A percentile compares a stretch with the other conserved stretches of the same genome.
phyloP scores from a whole-genome alignment of 2,797 vertebrate genomes.

The Halcyon chelicuti region DNA sequence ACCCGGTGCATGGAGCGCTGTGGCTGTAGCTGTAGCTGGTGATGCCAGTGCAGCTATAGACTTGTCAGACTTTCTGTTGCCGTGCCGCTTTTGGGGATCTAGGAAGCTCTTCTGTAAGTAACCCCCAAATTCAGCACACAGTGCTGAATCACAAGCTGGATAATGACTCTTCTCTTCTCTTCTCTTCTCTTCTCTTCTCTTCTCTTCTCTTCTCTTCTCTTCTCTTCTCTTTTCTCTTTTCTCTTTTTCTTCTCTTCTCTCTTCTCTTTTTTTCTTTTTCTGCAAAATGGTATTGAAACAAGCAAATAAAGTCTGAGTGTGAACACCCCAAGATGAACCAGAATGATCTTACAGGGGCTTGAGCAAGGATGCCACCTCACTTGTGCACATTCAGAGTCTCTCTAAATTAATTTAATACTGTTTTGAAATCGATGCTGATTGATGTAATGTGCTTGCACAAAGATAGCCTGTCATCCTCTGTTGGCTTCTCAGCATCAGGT shows the following conservation, averaged over 20 bases:
- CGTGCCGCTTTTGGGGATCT: background rate
- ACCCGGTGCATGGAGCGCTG: rapidly evolving
- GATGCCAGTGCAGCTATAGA: background rate
- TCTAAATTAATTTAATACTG: background rate
- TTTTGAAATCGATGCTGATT: background rate
- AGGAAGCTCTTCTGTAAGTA: background rate
- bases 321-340: background rate
- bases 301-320: background rate
- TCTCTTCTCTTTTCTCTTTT: too few relatives aligned
- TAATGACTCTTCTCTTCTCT: too few relatives aligned
- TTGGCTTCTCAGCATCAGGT: background rate
- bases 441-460: background rate
- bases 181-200: too few relatives aligned
- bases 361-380: background rate
- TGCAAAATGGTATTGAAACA: background rate
- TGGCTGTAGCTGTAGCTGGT: rapidly evolving
- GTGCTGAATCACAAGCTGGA: background rate
- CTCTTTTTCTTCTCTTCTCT: too few relatives aligned
- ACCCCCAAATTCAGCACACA: background rate
- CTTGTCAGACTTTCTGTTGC: background rate
- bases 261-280: too few relatives aligned
- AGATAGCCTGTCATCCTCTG: background rate
- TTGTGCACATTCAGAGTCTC: rapidly evolving
- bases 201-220: too few relatives aligned
- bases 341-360: background rate